Evolutionary conservation across 2,797 vertebrate species (phyloP), one percentile per base, ranked within the genome.

Genomic region (Danio albolineatus): DNA sequence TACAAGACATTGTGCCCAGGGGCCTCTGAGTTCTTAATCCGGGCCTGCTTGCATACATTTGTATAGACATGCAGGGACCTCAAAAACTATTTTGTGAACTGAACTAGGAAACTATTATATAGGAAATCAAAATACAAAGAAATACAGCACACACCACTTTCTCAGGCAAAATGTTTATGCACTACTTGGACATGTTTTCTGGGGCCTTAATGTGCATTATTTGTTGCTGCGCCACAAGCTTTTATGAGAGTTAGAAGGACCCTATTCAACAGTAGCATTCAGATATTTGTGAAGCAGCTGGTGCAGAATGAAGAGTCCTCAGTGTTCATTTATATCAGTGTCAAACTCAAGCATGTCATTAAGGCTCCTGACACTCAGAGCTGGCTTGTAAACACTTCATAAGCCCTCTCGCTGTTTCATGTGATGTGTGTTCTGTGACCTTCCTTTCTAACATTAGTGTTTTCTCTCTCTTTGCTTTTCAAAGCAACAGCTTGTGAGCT

Each of bases 321-420:
- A 6, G 74, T 53, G 4, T 67, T 59, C 17, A 44, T 76, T 57
- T 65, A n/a, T 57, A 59, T 57, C 53, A 13, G 44, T 77, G 51
- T 67, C 53, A 59, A 77, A 77, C 64, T 69, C 56, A 61, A 78
- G 66, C 16, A 53, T 0, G 19, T 46, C 17, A 54, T 62, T 62
- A 78, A 4, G 1, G 17, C 13, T 71, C 43, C 46, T 53, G 44
- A 36, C 56, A 62, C 36, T 61, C 38, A 36, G 28, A 46, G 48
- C 57, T 53, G 67, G 2, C 36, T 51, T 21, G 44, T 61, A 62
- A 78, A 72, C 77, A 79, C 57, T 72, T 71, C 38, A 72, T 62
- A 43, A 43, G 14, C 48, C 28, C 36, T 38, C 43, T 78, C 0
- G 36, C 43, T 10, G 19, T 70, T 78, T 77, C n/a, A 70, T 21